phyloP scores from a whole-genome alignment of 2,797 vertebrate genomes.

The Merluccius polli region DNA sequence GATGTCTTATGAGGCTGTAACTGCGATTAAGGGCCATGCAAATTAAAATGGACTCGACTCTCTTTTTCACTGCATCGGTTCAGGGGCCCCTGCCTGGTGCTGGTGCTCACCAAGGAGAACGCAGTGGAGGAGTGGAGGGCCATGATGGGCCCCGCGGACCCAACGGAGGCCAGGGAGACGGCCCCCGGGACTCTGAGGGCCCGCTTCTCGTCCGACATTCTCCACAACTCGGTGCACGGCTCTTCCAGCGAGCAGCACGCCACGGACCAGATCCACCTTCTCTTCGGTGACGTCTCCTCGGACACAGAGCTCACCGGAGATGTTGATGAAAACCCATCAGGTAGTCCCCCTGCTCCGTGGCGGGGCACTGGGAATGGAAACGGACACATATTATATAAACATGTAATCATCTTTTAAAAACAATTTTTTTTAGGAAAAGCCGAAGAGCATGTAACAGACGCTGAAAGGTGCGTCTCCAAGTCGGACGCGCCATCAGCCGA shows the following conservation, averaged over 20 bases:
- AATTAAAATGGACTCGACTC: neutral
- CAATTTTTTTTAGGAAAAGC: neutral
- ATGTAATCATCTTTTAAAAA: too few relatives aligned
- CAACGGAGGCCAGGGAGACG: slow-evolving; percentile 69
- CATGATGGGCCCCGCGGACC: slow-evolving; percentile 85
- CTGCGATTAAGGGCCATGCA: neutral
- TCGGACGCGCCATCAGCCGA: neutral
- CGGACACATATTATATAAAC: too few relatives aligned
- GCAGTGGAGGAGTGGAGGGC: slow-evolving; percentile 85
- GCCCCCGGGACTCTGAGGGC: slow-evolving; percentile 81
- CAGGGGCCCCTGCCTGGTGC: slow-evolving; percentile 81
- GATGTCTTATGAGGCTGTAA: too few relatives aligned
- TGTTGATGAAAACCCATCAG: slow-evolving; percentile 29
- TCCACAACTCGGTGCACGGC: slow-evolving; percentile 85
- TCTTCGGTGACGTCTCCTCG: slow-evolving; percentile 68
- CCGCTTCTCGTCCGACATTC: slow-evolving; percentile 75
- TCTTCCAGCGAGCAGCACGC: slow-evolving; percentile 74
- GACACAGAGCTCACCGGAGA: slow-evolving; percentile 39
- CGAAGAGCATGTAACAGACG: neutral
- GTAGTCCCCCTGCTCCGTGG: slow-evolving; percentile 22
- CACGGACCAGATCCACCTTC: slow-evolving; percentile 60
- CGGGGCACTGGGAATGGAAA: too few relatives aligned
- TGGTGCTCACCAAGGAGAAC: slow-evolving; percentile 85
- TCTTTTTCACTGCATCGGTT: slow-evolving; percentile 31
- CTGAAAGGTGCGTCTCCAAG: neutral